A percentile compares a stretch with the other conserved stretches of the same genome.
Conservation (phyloP, 2,888 invertebrate species). For the Lymantria monacha region DNA sequence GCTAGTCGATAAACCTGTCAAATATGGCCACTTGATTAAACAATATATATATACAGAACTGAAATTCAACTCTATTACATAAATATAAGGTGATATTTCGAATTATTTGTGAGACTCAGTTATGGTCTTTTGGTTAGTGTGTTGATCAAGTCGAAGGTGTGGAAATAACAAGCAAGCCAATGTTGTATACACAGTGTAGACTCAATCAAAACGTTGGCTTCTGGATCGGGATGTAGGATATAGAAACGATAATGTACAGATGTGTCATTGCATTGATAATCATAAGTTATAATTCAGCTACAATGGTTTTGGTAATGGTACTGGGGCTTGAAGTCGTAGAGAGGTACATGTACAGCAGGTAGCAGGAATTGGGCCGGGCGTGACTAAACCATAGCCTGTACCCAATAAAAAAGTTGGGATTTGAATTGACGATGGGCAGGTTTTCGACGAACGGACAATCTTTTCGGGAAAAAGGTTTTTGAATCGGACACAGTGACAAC, state of each 20-base stretch:
- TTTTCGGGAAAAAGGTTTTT: too few species aligned
- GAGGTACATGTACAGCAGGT: too few species aligned
- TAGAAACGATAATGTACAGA: slow-evolving; percentile 12
- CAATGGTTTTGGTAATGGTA: too few species aligned
- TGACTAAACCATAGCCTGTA: too few species aligned
- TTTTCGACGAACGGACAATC: too few species aligned
- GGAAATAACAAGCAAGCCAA: slow-evolving; percentile 43
- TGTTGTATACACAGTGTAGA: slow-evolving; percentile 40
- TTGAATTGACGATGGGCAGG: too few species aligned
- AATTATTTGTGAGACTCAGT: background rate
- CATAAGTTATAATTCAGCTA: too few species aligned
- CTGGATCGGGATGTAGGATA: slow-evolving; percentile 26
- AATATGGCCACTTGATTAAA: slow-evolving; percentile 44
- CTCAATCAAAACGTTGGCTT: slow-evolving; percentile 40
- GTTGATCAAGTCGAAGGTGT: slow-evolving; percentile 35
- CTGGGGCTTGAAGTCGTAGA: too few species aligned
- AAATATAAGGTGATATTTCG: slow-evolving; percentile 5
- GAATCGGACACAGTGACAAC: too few species aligned
- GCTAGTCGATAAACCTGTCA: slow-evolving; percentile 44
- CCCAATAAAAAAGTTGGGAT: too few species aligned
- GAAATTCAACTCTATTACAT: background rate
- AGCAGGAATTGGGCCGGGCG: too few species aligned
- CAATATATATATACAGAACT: slow-evolving; percentile 8
- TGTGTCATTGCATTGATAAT: background rate
- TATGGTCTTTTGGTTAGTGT: slow-evolving; percentile 10